Percentiles rank a stretch among this genome's conserved stretches.
Evolutionary conservation across 2,797 vertebrate species (phyloP).

Genomic region (Enteromius viviparus): DNA sequence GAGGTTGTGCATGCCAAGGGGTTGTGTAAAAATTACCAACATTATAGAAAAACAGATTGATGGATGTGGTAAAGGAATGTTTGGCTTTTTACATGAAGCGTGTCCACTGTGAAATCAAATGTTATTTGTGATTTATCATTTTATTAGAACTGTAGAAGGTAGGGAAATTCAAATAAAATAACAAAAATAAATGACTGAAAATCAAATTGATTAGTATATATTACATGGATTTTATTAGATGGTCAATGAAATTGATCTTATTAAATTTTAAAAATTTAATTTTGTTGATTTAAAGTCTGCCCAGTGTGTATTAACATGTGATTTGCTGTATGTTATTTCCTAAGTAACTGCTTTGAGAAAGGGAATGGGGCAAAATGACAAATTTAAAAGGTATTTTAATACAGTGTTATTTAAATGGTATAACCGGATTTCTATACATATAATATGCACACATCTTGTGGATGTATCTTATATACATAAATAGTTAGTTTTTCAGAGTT

Average conservation of each 20-base stretch:
- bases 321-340: neutral
- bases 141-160: neutral
- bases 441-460: too few relatives aligned
- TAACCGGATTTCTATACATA: neutral
- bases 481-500: too few relatives aligned
- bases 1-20: conserved; percentile 75
- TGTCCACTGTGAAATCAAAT: neutral
- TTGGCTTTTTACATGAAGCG: neutral
- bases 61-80: conserved; percentile 24
- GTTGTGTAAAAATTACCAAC: conserved; percentile 76
- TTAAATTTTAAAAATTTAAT: too few relatives aligned
- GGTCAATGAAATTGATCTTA: too few relatives aligned
- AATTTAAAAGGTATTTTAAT: neutral
- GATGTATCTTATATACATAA: too few relatives aligned
- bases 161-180: neutral
- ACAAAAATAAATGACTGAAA: neutral
- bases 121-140: neutral
- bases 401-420: too few relatives aligned
- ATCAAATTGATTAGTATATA: too few relatives aligned
- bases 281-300: neutral
- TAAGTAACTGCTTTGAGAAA: neutral
- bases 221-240: too few relatives aligned
- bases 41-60: conserved; percentile 61
- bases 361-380: neutral
- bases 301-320: neutral